phyloP scores from a whole-genome alignment of 2,113 vertebrate species.

The Lucifuga dentata region DNA sequence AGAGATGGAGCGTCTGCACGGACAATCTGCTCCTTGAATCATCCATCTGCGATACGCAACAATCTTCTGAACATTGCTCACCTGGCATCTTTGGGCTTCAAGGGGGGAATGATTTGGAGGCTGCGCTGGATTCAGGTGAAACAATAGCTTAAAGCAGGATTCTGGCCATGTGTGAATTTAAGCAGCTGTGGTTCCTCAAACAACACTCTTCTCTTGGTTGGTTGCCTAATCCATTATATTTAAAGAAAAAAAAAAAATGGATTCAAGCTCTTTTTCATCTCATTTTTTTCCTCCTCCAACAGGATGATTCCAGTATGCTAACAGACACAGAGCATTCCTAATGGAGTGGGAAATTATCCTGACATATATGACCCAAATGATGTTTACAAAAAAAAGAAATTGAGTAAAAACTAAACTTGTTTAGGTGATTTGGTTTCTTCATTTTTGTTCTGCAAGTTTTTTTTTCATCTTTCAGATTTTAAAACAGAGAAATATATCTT shows the following conservation, averaged over 20 bases:
- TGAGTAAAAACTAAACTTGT: slow-evolving; percentile 58
- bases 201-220: slow-evolving; percentile 63
- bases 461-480: slow-evolving; percentile 60
- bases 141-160: slow-evolving; percentile 69
- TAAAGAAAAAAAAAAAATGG: slow-evolving; percentile 58
- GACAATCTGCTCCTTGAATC: slow-evolving; percentile 66
- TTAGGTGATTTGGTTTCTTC: slow-evolving; percentile 46
- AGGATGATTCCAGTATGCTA: slow-evolving; percentile 76
- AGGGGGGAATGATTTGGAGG: slow-evolving; percentile 44
- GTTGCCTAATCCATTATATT: slow-evolving; percentile 69
- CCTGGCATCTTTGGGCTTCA: slow-evolving; percentile 43
- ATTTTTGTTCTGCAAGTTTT: slow-evolving; percentile 47
- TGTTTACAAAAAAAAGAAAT: slow-evolving; percentile 40
- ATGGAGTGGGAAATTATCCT: slow-evolving; percentile 71
- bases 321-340: slow-evolving; percentile 47
- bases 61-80: slow-evolving; percentile 59
- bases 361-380: slow-evolving; percentile 72
- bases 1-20: slow-evolving; percentile 55
- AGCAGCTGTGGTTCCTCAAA: slow-evolving; percentile 77
- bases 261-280: slow-evolving; percentile 57
- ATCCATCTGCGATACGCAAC: slow-evolving; percentile 46
- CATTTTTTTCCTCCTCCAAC: slow-evolving; percentile 49
- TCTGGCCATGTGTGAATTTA: slow-evolving; percentile 64
- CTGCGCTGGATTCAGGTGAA: slow-evolving; percentile 71
- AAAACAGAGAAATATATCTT: slow-evolving; percentile 42